Percentiles rank a stretch among this genome's conserved stretches.
These are phyloP conservation scores for Trilocha varians DNA, from an alignment of 2,888 invertebrate species.

Conservation along the genomic window DNA sequence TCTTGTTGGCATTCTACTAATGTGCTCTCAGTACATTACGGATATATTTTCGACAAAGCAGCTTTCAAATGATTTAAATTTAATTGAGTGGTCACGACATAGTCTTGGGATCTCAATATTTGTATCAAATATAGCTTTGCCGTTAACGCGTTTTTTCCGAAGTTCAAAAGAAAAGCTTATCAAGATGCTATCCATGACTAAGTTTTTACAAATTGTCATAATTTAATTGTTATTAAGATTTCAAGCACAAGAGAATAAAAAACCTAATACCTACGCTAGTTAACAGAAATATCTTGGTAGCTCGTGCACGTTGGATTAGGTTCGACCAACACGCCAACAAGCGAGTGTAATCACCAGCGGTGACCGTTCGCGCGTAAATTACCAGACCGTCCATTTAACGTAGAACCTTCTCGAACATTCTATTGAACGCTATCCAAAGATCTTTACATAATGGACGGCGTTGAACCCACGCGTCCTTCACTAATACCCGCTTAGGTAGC, in stretches of 20 bases:
- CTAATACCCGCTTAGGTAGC: constrained; percentile 63
- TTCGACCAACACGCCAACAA: constrained; percentile 51
- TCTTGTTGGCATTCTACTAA: too few species aligned
- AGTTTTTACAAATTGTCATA: too few species aligned
- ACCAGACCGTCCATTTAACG: constrained; percentile 36
- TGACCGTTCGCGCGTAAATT: constrained; percentile 69
- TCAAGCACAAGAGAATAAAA: constrained; percentile 12
- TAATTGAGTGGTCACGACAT: too few species aligned
- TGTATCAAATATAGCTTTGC: too few species aligned
- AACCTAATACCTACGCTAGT: constrained; percentile 6
- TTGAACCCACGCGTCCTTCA: constrained; percentile 55
- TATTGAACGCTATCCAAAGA: constrained; percentile 14
- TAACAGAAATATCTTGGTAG: constrained; percentile 22
- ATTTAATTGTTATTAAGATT: too few species aligned
- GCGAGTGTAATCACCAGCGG: constrained; percentile 63
- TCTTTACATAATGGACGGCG: constrained; percentile 33
- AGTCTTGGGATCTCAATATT: too few species aligned
- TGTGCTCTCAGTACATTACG: too few species aligned
- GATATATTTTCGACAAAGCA: too few species aligned
- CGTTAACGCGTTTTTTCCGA: too few species aligned
- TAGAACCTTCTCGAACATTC: constrained; percentile 20
- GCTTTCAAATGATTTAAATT: too few species aligned
- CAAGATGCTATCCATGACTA: too few species aligned
- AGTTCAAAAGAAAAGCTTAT: too few species aligned
- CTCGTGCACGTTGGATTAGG: constrained; percentile 44